phyloP scores from a whole-genome alignment of 2,888 invertebrate genomes.

The Muschampia plurimacula region DNA sequence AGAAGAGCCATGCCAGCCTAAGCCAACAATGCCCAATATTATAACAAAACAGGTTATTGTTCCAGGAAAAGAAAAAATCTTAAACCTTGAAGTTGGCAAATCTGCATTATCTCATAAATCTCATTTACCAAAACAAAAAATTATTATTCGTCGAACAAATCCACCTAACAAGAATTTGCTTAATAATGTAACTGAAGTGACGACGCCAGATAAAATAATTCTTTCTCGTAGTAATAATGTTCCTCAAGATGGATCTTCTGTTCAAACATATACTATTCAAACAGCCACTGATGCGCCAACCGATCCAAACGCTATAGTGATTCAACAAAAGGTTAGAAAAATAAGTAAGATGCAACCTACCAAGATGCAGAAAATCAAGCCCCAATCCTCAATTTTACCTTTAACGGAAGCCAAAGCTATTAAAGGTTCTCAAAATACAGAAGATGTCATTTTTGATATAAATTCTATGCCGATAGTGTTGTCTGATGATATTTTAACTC shows the following conservation, averaged over 20 bases:
- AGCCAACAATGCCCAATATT: conserved; percentile 57
- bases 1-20: conserved; percentile 76
- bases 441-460: conserved; percentile 88
- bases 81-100: conserved; percentile 78
- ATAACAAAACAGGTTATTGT: conserved; percentile 65
- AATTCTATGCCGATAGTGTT: conserved; percentile 92
- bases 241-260: conserved; percentile 65
- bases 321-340: conserved; percentile 75
- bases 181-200: conserved; percentile 66
- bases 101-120: conserved; percentile 60
- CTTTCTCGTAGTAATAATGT: conserved; percentile 67
- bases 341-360: conserved; percentile 61
- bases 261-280: conserved; percentile 79
- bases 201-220: conserved; percentile 75
- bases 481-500: conserved; percentile 89
- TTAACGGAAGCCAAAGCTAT: conserved; percentile 59
- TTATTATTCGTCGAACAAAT: conserved; percentile 74
- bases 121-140: conserved; percentile 72
- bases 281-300: conserved; percentile 64
- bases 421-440: conserved; percentile 50
- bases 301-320: conserved; percentile 71
- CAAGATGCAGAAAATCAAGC: conserved; percentile 71
- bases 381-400: conserved; percentile 64
- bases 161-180: conserved; percentile 65
- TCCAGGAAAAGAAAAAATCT: conserved; percentile 75